These are phyloP conservation scores for Thalassarche chlororhynchos DNA, from an alignment of 2,113 vertebrate species.

Conservation along the genomic window DNA sequence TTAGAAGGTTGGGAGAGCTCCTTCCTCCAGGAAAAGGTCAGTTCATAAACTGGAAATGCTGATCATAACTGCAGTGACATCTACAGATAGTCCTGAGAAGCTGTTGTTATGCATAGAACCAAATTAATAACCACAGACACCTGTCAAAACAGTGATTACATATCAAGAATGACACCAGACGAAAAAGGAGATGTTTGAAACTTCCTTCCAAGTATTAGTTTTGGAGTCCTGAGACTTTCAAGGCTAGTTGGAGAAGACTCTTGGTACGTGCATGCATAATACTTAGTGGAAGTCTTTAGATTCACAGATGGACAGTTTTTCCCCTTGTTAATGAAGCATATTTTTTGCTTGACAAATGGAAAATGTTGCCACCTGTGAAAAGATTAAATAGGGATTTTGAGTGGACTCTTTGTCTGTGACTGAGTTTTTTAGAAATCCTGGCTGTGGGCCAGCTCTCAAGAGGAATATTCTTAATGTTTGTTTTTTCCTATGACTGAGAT, in stretches of 20 bases:
- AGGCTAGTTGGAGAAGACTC: not conserved
- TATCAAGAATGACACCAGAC: not conserved
- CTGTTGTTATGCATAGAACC: not conserved
- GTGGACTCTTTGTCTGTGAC: not conserved
- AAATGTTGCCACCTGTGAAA: conserved; percentile 13
- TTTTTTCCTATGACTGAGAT: conserved; percentile 43
- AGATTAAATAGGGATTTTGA: conserved; percentile 8
- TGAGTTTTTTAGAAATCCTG: not conserved
- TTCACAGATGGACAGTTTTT: not conserved
- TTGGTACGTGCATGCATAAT: not conserved
- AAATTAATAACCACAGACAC: conserved; percentile 9
- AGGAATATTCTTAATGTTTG: conserved; percentile 39
- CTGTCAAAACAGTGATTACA: conserved; percentile 8
- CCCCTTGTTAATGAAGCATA: not conserved
- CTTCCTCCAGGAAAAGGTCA: not conserved
- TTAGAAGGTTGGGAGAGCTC: not conserved
- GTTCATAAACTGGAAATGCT: conserved; percentile 12
- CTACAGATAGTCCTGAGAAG: not conserved
- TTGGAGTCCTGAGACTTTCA: conserved; percentile 7
- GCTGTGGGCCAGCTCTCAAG: conserved; percentile 19
- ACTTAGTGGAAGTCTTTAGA: not conserved
- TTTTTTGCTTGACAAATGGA: conserved; percentile 16
- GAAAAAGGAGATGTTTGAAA: conserved; percentile 36
- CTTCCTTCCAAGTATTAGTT: not conserved
- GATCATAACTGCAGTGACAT: not conserved